Evolutionary conservation across 2,888 invertebrate genomes (phyloP), one percentile per base, ranked within the genome.

Genomic region (Melolontha melolontha): DNA sequence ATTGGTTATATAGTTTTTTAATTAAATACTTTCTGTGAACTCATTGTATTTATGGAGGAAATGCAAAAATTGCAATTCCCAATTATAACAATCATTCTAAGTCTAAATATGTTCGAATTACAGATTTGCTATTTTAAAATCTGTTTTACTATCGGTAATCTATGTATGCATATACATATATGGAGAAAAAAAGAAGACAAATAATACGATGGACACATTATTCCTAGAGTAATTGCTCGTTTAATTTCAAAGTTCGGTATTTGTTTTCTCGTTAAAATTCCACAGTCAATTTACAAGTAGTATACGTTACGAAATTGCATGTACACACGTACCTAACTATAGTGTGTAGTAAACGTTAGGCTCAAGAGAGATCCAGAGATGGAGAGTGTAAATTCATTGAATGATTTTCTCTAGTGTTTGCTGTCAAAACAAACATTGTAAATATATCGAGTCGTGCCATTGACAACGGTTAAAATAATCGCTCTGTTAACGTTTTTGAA

Each of bases 391-490:
- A n/a, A 54, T 54, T 54, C 40, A 54, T 40, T 59, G 59, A 40
- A 59, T 44, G 44, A 59, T 59, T 22, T 59, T 27, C 29, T 59
- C 44, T 14, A 59, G 59, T 59, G 59, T 59, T 59, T 59, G 59
- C 59, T 44, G 59, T 59, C 44, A 59, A 59, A 59, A 59, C 44
- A 59, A 59, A 59, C 59, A 44, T 12, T n/a, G 59, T 44, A 44
- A 29, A 59, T 59, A 44, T 59, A 59, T 59, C 59, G 59, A 59
- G 44, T 57, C 27, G 27, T 42, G 57, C 29, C 29, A 44, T 42
- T 59, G 59, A 59, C 59, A 59, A 59, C 59, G 44, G 59, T 59
- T 59, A 59, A 29, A 59, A 59, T 40, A 59, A 59, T 59, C 59
- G 59, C 42, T 44, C 39, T 39, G 54, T 54, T 54, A 22, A 40